Evolutionary conservation across 1,140 invertebrate species (phyloP), one percentile per base, ranked within the genome.

Genomic region (Leguminivora glycinivorella): DNA sequence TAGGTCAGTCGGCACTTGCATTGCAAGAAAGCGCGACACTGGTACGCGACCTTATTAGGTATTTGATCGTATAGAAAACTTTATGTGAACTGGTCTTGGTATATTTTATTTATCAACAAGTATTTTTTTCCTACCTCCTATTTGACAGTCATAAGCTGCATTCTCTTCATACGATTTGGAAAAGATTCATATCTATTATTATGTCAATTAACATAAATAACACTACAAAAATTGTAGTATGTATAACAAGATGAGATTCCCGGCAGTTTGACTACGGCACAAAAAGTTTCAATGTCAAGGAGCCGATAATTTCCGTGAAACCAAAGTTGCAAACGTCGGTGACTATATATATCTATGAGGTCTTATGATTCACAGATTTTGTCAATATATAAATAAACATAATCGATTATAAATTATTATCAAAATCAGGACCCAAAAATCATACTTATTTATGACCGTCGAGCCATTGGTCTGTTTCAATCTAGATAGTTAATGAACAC

Each of bases 1-100:
- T 77, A 74, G 75, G 77, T 75, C 77, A 76, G 66, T 69, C 4
- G 70, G 40, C 70, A 70, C 34, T 56, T 69, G 58, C 70, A 74
- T 70, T 56, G 63, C 56, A 67, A 34, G 29, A 56, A 71, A 67
- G 29, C 25, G 26, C 5, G 67, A 66, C 70, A 47, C 69, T 69
- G 69, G 43, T 25, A 40, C 19, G 19, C 52, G 26, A n/a, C 26
- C 26, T 63, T 63, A 63, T 63, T 63, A 34, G 58, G 26, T 7
- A 63, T n/a, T 9, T 26, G 12, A 31, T 63, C n/a, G 12, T n/a
- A 58, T 26, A 12, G 26, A 22, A 14, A 60, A 29, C 2, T 19
- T 19, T 22, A 52, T 9, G 1, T 52, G 47, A 22, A 22, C n/a
- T 52, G 4, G 6, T 14, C n/a, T 19, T 2, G 5, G 14, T 43